Conservation (phyloP, 2,113 vertebrate species). For the Nothoprocta pentlandii region DNA sequence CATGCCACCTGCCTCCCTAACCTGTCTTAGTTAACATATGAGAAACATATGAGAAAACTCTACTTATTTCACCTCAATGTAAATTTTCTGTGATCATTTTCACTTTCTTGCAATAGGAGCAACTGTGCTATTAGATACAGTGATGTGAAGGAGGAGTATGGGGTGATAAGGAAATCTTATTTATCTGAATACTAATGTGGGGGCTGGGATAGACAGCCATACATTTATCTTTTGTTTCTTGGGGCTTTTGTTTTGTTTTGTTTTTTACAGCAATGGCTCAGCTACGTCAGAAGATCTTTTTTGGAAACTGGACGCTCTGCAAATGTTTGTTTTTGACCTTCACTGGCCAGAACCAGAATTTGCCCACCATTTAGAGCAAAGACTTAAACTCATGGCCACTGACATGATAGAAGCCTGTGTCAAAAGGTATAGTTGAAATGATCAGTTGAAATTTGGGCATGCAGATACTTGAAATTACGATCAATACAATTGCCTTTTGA, state of each 20-base stretch:
- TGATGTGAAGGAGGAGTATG: background rate
- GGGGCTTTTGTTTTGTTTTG: slow-evolving; percentile 37
- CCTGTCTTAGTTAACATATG: background rate
- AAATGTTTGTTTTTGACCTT: slow-evolving; percentile 95
- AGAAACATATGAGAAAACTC: background rate
- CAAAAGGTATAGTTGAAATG: slow-evolving; percentile 86
- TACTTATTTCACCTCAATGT: background rate
- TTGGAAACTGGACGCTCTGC: slow-evolving; percentile 97
- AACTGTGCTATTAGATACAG: background rate
- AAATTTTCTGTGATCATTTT: background rate
- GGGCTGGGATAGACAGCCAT: background rate
- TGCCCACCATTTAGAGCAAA: slow-evolving; percentile 94
- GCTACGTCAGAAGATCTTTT: slow-evolving; percentile 96
- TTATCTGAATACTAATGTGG: background rate
- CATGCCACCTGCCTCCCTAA: background rate
- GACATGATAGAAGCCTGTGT: slow-evolving; percentile 99
- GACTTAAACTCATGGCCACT: slow-evolving; percentile 97
- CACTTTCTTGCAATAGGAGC: background rate
- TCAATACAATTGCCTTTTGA: background rate
- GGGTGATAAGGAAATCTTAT: background rate
- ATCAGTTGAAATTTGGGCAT: background rate
- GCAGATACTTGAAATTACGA: slow-evolving; percentile 19
- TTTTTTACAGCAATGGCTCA: slow-evolving; percentile 88
- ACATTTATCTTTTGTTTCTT: slow-evolving; percentile 50
- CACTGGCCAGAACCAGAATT: slow-evolving; percentile 98